Base-by-base conservation (phyloP, 2,113 vertebrate genomes). In the Thinocorus orbignyianus region DNA sequence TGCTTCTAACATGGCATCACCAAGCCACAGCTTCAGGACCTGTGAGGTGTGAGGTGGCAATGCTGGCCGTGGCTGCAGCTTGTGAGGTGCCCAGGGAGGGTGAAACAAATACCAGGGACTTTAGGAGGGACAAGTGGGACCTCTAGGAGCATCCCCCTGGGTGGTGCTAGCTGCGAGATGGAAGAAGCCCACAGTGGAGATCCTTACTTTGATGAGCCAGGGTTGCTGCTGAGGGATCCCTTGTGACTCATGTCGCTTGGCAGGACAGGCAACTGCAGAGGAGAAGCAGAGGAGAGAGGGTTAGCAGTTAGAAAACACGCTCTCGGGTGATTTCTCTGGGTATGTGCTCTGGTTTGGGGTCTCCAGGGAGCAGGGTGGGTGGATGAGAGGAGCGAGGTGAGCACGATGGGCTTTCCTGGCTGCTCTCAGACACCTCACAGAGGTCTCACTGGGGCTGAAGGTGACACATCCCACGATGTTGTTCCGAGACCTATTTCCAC, bases 201-300 rank as follows among this genome's bases (percentile, higher is more conserved):
- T 82, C 55, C 97, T 97, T 97, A 97, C 97, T 97, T 97, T 69
- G 82, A 33, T 17, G 97, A 93, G 85, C 96, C 70, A 2, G 97
- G 87, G 65, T 57, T 95, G 94, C 95, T 95, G 95, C 41, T 95
- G 81, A 95, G 86, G 72, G 97, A 97, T 94, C 97, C 97, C 70
- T 97, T 97, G 77, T 92, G 92, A 91, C 92, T 97, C 97, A 97
- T 97, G 58, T 66, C 3, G 92, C 89, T 93, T 85, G 90, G 3
- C 87, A 81, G 80, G 93, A 76, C 22, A 17, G 93, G 83, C 77
- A 97, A n/a, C 97, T 97, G 97, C 57, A 94, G 85, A 94, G 85
- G 22, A 93, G 70, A 96, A 90, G 46, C 71, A 95, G 49, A 96
- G 49, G 20, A 92, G 54, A 85, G 5, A 26, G 26, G 14, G 58